phyloP scores from a whole-genome alignment of 2,888 invertebrate genomes.

The Cryptus armator region DNA sequence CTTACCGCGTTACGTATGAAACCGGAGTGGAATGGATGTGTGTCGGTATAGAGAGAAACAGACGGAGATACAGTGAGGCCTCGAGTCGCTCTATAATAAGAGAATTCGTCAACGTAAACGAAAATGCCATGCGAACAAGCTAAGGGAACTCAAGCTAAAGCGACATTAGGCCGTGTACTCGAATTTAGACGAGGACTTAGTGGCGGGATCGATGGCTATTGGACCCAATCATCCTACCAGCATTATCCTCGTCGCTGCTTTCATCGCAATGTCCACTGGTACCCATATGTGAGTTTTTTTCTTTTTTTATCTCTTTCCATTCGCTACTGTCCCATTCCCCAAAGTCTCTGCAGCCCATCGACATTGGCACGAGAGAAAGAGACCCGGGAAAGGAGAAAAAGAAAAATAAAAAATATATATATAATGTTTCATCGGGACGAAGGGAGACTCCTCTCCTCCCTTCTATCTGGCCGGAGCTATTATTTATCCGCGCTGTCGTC shows the following conservation, averaged over 20 bases:
- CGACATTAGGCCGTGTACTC: conserved; percentile 52
- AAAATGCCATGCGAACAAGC: conserved; percentile 42
- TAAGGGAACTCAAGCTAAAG: conserved; percentile 8
- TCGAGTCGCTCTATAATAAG: conserved; percentile 36
- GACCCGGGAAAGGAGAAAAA: conserved; percentile 37
- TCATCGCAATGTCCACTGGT: conserved; percentile 68
- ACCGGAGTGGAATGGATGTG: conserved; percentile 21
- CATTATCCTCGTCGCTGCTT: conserved; percentile 70
- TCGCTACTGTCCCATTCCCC: conserved; percentile 58
- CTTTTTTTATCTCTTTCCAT: conserved; percentile 29
- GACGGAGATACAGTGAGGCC: not conserved
- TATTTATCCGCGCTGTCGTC: conserved; percentile 81
- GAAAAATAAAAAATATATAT: conserved; percentile 24
- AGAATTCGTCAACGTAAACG: conserved; percentile 23
- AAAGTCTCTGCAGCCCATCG: conserved; percentile 72
- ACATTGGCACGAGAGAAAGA: conserved; percentile 41
- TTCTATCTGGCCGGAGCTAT: conserved; percentile 71
- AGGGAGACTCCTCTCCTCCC: conserved; percentile 62
- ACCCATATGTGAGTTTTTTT: conserved; percentile 81
- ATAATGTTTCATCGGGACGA: conserved; percentile 52
- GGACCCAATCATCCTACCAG: conserved; percentile 79
- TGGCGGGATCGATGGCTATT: conserved; percentile 77
- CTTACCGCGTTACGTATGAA: conserved; percentile 40
- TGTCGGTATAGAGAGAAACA: conserved; percentile 12
- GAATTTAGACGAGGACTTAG: conserved; percentile 72